Base-by-base conservation (phyloP, 1,140 invertebrate species). In the Dinoponera quadriceps region DNA sequence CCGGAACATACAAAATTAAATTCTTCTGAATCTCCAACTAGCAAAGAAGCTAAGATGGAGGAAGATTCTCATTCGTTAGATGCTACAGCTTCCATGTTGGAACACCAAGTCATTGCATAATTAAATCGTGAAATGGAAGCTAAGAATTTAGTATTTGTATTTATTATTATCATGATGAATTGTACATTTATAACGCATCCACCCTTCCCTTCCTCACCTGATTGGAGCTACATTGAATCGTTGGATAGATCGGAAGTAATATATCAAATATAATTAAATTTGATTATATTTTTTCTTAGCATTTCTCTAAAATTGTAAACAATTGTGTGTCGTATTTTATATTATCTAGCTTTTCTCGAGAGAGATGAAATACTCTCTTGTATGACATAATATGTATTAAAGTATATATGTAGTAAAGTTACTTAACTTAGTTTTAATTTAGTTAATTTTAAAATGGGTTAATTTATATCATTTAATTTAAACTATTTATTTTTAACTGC, bases 1-100 rank as follows among this genome's bases (percentile, higher is more conserved):
- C 85, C 85, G 14, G 85, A 87, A 66, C 85, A 59, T 22, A 87
- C 85, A 0, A 87, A 86, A 77, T 86, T 87, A 20, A 87, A 87
- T 55, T 87, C 85, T 13, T 85, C 85, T 3, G 85, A 71, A 11
- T 87, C 85, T 1, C 75, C 75, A 33, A 33, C 57, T 0, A 86
- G 33, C 57, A 78, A 73, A 68, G 55, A 83, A 33, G 63, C 69
- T 51, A 73, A 18, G 38, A 55, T 72, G 54, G 85, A 87, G 25
- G 78, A 87, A 62, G 84, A 83, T n/a, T 57, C 63, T 9, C 68
- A 82, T 51, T 16, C 80, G 13, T 75, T 86, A 22, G 85, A 87
- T 18, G 85, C 84, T 9, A 65, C 84, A 9, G 59, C 74, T 55
- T 48, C 83, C 20, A 55, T 87, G 48, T 65, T 72, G 60, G 13